Evolutionary conservation across 2,797 vertebrate species (phyloP), one percentile per base, ranked within the genome.

Genomic region (Xenentodon cancila): DNA sequence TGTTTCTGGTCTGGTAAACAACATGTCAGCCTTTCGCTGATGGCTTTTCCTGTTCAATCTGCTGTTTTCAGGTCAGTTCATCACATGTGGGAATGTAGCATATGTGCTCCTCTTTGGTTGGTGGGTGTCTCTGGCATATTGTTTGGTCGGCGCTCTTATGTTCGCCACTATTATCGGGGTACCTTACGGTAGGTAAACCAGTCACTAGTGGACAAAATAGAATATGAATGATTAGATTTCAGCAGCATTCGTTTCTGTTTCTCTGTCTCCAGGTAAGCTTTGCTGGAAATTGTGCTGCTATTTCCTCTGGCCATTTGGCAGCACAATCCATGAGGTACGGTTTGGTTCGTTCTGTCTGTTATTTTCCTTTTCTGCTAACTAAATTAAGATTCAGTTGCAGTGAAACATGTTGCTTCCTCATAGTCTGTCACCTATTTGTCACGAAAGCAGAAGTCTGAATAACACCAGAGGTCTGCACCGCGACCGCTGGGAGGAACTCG

Each of bases 271-370:
- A 93, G 94, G 93, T 47, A 87, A 85, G 49, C 90, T 95, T 49
- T 95, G 93, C 83, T 93, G 89, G 92, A 84, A 89, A 53, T 77
- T 96, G 67, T 89, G 94, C 0, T 40, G 89, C 27, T 94, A 95
- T 78, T 96, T 95, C 84, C 76, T 96, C 16, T 95, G 96, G 95
- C 95, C 95, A 0, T 96, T 97, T 5, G 94, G 94, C 59, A 96
- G 94, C 82, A 89, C 91, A 0, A 91, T 95, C 59, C 88, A 92
- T 18, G 85, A 93, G 90, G 92, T 92, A 84, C 16, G 11, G 44
- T 68, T 47, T 61, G 22, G 25, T 21, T 56, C 72, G 2, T 75
- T 80, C 47, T 3, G 45, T 0, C 44, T 51, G 7, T 16, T 64
- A 52, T 8, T 53, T 45, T 44, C 19, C n/a, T 57, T 67, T 59